Evolutionary conservation across 2,797 vertebrate genomes (phyloP).

Genomic region (Thalassophryne amazonica): DNA sequence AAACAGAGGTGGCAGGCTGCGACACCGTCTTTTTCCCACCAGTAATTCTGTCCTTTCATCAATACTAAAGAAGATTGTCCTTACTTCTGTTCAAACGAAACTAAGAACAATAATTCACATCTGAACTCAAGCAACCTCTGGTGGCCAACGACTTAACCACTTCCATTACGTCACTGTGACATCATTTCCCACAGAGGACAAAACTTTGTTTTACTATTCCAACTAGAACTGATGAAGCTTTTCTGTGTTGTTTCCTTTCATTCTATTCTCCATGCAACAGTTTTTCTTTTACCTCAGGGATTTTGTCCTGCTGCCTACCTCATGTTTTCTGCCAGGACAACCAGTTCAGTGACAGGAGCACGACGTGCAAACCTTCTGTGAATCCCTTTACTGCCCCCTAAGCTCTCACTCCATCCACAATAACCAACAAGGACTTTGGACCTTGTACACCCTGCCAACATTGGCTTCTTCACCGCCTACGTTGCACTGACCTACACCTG

Average conservation of each 20-base stretch:
- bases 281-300: slow-evolving; percentile 66
- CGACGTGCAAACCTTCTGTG: slow-evolving; percentile 31
- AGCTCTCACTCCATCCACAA: slow-evolving; percentile 34
- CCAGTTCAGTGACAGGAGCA: slow-evolving; percentile 35
- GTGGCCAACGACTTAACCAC: too few relatives aligned
- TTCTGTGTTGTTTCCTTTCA: slow-evolving; percentile 10
- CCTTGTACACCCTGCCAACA: slow-evolving; percentile 32
- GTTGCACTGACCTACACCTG: slow-evolving; percentile 5
- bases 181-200: too few relatives aligned
- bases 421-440: slow-evolving; percentile 45
- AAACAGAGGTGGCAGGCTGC: too few relatives aligned
- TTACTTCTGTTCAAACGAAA: too few relatives aligned
- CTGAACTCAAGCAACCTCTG: too few relatives aligned
- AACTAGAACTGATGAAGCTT: too few relatives aligned
- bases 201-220: too few relatives aligned
- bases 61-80: too few relatives aligned
- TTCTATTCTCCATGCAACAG: slow-evolving; percentile 14
- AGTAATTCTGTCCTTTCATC: too few relatives aligned
- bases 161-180: too few relatives aligned
- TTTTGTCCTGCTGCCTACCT: slow-evolving; percentile 56
- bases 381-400: slow-evolving; percentile 57
- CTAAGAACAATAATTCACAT: slow-evolving; percentile 2
- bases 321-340: slow-evolving; percentile 31
- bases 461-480: slow-evolving; percentile 17
- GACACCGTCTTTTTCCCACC: too few relatives aligned